A percentile compares a stretch with the other conserved stretches of the same genome.
Conservation (phyloP, 2,113 vertebrate species). For the Ictalurus punctatus region DNA sequence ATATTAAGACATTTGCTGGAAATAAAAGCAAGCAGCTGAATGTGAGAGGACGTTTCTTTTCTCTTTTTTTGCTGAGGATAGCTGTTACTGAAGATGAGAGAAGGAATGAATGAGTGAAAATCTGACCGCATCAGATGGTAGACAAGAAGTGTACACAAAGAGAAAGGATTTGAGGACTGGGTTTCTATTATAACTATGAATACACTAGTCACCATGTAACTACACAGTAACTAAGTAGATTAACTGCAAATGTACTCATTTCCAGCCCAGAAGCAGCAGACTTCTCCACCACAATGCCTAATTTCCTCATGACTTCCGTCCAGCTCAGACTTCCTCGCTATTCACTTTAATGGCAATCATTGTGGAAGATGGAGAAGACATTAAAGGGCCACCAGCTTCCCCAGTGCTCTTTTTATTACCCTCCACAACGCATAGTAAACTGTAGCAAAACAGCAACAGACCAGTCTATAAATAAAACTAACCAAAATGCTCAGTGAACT, state of each 20-base stretch:
- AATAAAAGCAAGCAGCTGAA: too few relatives aligned
- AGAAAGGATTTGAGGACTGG: not conserved
- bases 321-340: not conserved
- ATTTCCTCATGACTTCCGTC: not conserved
- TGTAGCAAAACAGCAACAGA: not conserved
- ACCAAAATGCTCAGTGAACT: not conserved
- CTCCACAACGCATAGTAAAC: not conserved
- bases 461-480: not conserved
- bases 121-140: not conserved
- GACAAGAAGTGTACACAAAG: too few relatives aligned
- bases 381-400: not conserved
- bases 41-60: too few relatives aligned
- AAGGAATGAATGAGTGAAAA: not conserved
- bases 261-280: not conserved
- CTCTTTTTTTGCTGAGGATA: not conserved
- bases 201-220: not conserved
- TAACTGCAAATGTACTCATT: not conserved
- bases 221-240: not conserved
- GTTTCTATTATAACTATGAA: not conserved
- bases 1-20: too few relatives aligned
- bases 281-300: not conserved
- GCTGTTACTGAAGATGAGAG: not conserved
- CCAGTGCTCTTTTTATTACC: not conserved
- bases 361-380: not conserved
- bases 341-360: not conserved